Percentiles rank a stretch among this genome's conserved stretches.
phyloP scores from a whole-genome alignment of 2,113 vertebrate genomes.

The Xenopus tropicalis region UCB_Xtro_10.0 CM004443.2:134429501-134430000 shows the following conservation, averaged over 20 bases:
- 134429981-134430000: neutral
- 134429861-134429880: constrained; percentile 23
- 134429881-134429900: constrained; percentile 28
- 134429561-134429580: neutral
- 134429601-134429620: neutral
- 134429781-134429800: constrained; percentile 10
- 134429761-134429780: constrained; percentile 11
- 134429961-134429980: constrained; percentile 10
- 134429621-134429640: no score
- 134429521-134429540: no score
- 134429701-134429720: neutral
- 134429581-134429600: neutral
- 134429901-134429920: constrained; percentile 11
- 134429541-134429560: no score
- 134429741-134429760: constrained; percentile 23
- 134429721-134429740: neutral
- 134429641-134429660: no score
- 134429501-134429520: no score
- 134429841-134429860: constrained; percentile 19
- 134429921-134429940: constrained; percentile 14
- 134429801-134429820: constrained; percentile 26
- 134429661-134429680: neutral
- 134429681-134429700: constrained; percentile 8
- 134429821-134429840: constrained; percentile 22
- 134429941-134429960: constrained; percentile 17